Evolutionary conservation across 2,888 invertebrate species (phyloP), one percentile per base, ranked within the genome.

Genomic region (Megastigmus dorsalis): DNA sequence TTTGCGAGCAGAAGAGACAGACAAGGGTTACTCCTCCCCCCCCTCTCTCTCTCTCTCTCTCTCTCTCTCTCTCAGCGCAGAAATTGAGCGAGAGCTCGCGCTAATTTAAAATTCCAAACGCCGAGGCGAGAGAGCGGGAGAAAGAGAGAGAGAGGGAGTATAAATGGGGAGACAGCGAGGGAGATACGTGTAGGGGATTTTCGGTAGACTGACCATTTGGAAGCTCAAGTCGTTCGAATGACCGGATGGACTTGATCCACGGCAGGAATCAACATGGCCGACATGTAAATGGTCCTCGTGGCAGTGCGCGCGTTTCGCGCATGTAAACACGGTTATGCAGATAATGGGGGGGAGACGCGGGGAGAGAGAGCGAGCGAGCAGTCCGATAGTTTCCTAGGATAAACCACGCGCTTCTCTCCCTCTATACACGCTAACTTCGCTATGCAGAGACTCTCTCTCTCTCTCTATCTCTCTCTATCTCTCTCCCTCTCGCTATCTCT

Each of bases 241-340:
- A 60, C 65, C 20, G 45, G 45, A 65, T 59, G 59, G 43, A 69
- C 18, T 62, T 69, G 68, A 62, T 63, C 30, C 59, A 33, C n/a
- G n/a, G 9, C 13, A 26, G 43, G 55, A 36, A 43, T 48, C 54
- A 67, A 30, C 43, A 38, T 10, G 13, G 52, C 45, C 54, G 65
- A 60, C 55, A 62, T 70, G 75, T 62, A 71, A 75, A 67, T 75
- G 50, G 30, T 26, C 45, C 15, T n/a, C 30, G 23, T 13, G 26
- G 26, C 18, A 1, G 23, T 6, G 48, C 41, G 15, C 9, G 26
- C 18, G 57, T 26, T 43, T 13, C 18, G 54, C 66, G 55, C 75
- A 75, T 79, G 78, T 75, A 79, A 80, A 79, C 79, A 77, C 69
- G 65, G 74, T 70, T 78, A 78, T 79, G 77, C 68, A 79, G 78